Percentiles rank a stretch among this genome's conserved stretches.
These are phyloP conservation scores for Centropus bengalensis DNA, from an alignment of 2,113 vertebrate genomes.

Conservation along the genomic window DNA sequence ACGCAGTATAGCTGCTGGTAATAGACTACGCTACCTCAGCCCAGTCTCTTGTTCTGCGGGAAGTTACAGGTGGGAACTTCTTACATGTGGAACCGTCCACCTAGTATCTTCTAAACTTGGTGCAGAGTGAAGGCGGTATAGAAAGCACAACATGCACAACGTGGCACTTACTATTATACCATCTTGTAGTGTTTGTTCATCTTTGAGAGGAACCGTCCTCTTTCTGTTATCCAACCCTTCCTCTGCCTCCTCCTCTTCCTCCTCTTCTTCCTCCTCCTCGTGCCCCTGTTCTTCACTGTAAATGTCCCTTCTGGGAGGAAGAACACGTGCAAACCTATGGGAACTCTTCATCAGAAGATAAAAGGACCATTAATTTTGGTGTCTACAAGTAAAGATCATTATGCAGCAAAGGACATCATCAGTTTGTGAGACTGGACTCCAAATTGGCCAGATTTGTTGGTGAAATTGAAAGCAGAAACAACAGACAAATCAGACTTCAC, in stretches of 20 bases:
- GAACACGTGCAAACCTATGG: slow-evolving; percentile 80
- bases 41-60: not conserved
- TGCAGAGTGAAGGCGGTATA: not conserved
- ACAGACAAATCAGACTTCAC: not conserved
- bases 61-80: not conserved
- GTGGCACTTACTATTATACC: slow-evolving; percentile 81
- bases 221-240: slow-evolving; percentile 81
- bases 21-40: not conserved
- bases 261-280: slow-evolving; percentile 67
- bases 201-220: slow-evolving; percentile 58
- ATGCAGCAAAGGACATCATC: not conserved
- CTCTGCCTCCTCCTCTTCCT: slow-evolving; percentile 64
- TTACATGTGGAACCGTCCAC: not conserved
- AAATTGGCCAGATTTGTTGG: not conserved
- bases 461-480: not conserved
- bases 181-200: slow-evolving; percentile 77
- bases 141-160: not conserved
- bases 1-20: not conserved
- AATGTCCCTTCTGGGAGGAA: slow-evolving; percentile 78
- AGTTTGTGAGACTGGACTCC: not conserved
- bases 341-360: slow-evolving; percentile 75
- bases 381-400: not conserved
- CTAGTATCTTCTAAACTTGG: not conserved
- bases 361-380: slow-evolving; percentile 33
- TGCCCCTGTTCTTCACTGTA: slow-evolving; percentile 72